Evolutionary conservation across 1,140 invertebrate species (phyloP).

Genomic region (Calephelis virginiensis): DNA sequence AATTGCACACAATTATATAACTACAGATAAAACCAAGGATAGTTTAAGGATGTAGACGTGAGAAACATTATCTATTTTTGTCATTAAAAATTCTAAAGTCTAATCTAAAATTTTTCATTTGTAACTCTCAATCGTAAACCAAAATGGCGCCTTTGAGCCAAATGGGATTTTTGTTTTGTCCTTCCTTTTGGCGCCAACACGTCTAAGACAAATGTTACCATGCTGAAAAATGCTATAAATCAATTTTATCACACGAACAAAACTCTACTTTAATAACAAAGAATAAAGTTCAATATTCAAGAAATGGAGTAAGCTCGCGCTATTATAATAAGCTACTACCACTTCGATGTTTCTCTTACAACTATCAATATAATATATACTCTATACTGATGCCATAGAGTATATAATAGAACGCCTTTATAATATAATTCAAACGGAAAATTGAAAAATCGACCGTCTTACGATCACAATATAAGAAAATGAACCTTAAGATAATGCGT

Average conservation of each 20-base stretch:
- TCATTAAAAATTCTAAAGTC: too few relatives aligned
- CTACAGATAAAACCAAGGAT: too few relatives aligned
- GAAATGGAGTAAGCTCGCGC: background rate
- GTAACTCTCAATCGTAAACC: background rate
- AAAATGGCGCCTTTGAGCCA: constrained; percentile 5
- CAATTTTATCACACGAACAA: background rate
- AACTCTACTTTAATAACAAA: background rate
- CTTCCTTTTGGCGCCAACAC: constrained; percentile 10
- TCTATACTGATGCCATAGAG: background rate
- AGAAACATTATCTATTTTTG: too few relatives aligned
- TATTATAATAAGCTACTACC: constrained; percentile 3
- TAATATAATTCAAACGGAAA: background rate
- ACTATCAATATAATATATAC: background rate
- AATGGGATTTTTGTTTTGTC: constrained; percentile 12
- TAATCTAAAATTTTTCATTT: constrained; percentile 8
- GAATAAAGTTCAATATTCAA: background rate
- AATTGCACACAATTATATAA: too few relatives aligned
- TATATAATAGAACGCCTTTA: background rate
- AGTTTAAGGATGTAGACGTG: too few relatives aligned
- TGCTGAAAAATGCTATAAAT: background rate
- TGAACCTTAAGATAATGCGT: background rate
- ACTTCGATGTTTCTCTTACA: background rate
- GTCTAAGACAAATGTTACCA: constrained; percentile 4
- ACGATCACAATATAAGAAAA: constrained; percentile 6
- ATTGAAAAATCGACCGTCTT: constrained; percentile 16